Conservation (phyloP, 2,113 vertebrate species). For the Ardeotis arabs region DNA sequence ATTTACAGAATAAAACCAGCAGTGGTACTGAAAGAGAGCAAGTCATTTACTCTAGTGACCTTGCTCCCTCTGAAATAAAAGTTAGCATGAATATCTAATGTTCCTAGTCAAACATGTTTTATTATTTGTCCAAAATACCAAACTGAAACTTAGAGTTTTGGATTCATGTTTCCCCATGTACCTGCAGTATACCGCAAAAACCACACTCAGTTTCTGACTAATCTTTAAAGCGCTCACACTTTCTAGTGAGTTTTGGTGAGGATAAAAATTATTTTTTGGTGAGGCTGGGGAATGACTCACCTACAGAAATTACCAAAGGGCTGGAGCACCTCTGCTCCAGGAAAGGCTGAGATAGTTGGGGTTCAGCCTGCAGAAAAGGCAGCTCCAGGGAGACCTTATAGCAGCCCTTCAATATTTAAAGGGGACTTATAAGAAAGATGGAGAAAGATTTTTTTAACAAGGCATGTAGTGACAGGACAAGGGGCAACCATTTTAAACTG, state of each 20-base stretch:
- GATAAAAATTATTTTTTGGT: too few species aligned
- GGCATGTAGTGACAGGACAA: neutral
- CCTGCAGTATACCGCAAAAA: neutral
- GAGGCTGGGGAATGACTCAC: neutral
- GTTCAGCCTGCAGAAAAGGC: neutral
- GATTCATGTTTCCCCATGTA: neutral
- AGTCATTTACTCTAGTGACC: neutral
- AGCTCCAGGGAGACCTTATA: neutral
- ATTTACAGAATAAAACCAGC: neutral
- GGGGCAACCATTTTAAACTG: neutral
- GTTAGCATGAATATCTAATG: neutral
- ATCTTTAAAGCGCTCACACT: neutral
- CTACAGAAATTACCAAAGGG: neutral
- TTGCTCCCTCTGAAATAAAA: neutral
- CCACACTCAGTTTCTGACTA: neutral
- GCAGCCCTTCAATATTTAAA: neutral
- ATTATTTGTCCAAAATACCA: neutral
- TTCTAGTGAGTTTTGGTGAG: neutral
- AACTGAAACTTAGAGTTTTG: neutral
- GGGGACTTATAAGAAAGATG: neutral
- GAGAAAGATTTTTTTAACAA: neutral
- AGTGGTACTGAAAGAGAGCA: neutral
- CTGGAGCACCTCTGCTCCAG: neutral
- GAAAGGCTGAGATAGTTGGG: neutral
- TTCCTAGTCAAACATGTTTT: neutral